phyloP scores from a whole-genome alignment of 2,888 invertebrate species.

The Macaria liturata region DNA sequence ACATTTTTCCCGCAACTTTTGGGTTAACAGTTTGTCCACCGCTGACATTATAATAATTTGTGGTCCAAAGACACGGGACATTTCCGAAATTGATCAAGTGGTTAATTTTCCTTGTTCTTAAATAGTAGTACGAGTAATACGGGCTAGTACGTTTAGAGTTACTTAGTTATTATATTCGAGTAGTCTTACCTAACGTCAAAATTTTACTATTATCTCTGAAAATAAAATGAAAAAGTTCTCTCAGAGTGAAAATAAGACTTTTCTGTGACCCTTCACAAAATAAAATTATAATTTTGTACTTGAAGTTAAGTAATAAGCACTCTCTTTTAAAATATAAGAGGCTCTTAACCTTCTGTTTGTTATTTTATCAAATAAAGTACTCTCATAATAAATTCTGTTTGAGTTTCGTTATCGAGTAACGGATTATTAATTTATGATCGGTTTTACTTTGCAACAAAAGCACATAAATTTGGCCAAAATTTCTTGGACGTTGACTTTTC shows the following conservation, averaged over 20 bases:
- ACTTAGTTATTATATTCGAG: too few species aligned
- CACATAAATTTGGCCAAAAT: slow-evolving; percentile 64
- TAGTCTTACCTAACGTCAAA: too few species aligned
- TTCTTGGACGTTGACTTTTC: slow-evolving; percentile 47
- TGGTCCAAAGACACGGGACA: slow-evolving; percentile 27
- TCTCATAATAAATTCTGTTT: slow-evolving; percentile 61
- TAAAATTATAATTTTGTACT: too few species aligned
- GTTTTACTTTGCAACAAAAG: slow-evolving; percentile 65
- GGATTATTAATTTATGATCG: slow-evolving; percentile 68
- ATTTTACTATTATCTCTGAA: too few species aligned
- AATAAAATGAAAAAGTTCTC: too few species aligned
- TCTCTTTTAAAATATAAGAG: too few species aligned
- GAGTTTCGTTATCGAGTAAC: slow-evolving; percentile 58
- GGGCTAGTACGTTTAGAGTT: too few species aligned
- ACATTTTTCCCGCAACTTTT: slow-evolving; percentile 53
- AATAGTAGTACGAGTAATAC: too few species aligned
- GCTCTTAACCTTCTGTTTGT: slow-evolving; percentile 31
- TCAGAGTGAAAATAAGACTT: too few species aligned
- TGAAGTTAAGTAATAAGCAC: too few species aligned
- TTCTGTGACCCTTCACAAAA: too few species aligned
- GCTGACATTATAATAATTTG: slow-evolving; percentile 41
- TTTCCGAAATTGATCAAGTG: slow-evolving; percentile 32
- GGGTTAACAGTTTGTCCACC: slow-evolving; percentile 49
- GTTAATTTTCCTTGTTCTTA: slow-evolving; percentile 21
- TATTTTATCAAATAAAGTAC: slow-evolving; percentile 57